Conservation (phyloP, 1,140 invertebrate genomes). For the Danaus plexippus region DNA sequence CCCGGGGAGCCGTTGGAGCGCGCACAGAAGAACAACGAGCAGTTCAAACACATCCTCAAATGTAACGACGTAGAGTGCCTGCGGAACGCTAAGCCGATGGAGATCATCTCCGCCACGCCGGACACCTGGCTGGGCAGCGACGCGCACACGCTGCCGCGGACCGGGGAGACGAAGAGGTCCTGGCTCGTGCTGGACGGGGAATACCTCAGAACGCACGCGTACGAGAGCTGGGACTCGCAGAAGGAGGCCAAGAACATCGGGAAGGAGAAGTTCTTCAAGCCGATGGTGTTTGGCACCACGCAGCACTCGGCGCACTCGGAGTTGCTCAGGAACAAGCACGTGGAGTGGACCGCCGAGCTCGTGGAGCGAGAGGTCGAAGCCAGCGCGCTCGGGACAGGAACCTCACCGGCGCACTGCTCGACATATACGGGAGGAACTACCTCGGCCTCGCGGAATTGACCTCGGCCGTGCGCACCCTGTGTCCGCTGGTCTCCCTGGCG, state of each 20-base stretch:
- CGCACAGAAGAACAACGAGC: slow-evolving; percentile 74
- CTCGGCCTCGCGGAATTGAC: slow-evolving; percentile 80
- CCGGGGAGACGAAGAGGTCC: slow-evolving; percentile 76
- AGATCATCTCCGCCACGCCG: slow-evolving; percentile 78
- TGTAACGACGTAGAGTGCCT: slow-evolving; percentile 74
- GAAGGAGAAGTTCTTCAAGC: slow-evolving; percentile 55
- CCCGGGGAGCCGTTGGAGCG: slow-evolving; percentile 75
- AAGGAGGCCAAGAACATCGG: slow-evolving; percentile 55
- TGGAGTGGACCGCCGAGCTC: slow-evolving; percentile 75
- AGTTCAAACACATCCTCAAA: slow-evolving; percentile 73
- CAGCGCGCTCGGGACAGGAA: slow-evolving; percentile 76
- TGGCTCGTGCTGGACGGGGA: slow-evolving; percentile 83
- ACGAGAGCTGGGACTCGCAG: slow-evolving; percentile 72
- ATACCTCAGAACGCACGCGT: slow-evolving; percentile 76
- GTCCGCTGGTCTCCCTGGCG: slow-evolving; percentile 79
- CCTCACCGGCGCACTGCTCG: slow-evolving; percentile 74
- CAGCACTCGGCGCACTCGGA: slow-evolving; percentile 78
- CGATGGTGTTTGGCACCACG: slow-evolving; percentile 81
- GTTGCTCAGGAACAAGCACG: slow-evolving; percentile 72
- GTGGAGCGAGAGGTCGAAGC: slow-evolving; percentile 75
- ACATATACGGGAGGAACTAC: slow-evolving; percentile 78
- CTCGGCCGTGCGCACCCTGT: slow-evolving; percentile 84
- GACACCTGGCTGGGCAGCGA: slow-evolving; percentile 75
- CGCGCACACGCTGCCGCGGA: slow-evolving; percentile 73
- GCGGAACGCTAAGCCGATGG: slow-evolving; percentile 73